Percentiles rank a stretch among this genome's conserved stretches.
Conservation (phyloP, 2,888 invertebrate species). For the Tachina grossa region DNA sequence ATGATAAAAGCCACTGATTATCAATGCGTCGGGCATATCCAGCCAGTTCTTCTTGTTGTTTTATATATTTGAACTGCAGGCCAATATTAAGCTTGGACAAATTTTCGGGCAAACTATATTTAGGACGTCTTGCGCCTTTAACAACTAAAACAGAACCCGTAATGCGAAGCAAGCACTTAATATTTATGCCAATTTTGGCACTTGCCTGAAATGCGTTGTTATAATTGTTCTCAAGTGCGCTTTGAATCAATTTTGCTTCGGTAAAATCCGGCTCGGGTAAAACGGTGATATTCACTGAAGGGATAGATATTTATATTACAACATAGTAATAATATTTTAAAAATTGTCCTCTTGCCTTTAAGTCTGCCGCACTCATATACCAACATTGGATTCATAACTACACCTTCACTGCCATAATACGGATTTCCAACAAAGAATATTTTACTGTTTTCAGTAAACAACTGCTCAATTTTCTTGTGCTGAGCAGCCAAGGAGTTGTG, state of each 20-base stretch:
- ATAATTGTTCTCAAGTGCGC: constrained; percentile 75
- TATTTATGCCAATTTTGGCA: constrained; percentile 85
- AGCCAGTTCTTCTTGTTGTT: constrained; percentile 89
- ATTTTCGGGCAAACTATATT: constrained; percentile 79
- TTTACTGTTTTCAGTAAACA: constrained; percentile 87
- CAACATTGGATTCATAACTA: constrained; percentile 84
- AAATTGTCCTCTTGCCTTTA: constrained; percentile 74
- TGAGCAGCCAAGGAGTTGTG: constrained; percentile 79
- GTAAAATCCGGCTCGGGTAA: constrained; percentile 78
- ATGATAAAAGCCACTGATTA: constrained; percentile 92
- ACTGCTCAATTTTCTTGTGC: constrained; percentile 83
- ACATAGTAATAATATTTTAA: constrained; percentile 1
- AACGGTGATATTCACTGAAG: constrained; percentile 79
- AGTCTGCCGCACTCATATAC: constrained; percentile 80
- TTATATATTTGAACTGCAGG: constrained; percentile 94
- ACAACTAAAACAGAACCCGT: constrained; percentile 92
- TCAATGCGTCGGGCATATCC: constrained; percentile 91
- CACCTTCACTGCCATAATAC: constrained; percentile 91
- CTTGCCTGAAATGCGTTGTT: constrained; percentile 76
- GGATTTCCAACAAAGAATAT: constrained; percentile 92
- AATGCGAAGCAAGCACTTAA: constrained; percentile 90
- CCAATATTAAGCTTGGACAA: constrained; percentile 90
- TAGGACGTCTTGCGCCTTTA: constrained; percentile 82
- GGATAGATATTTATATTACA: background rate
- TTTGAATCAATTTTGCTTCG: constrained; percentile 75